Evolutionary conservation across 2,797 vertebrate genomes (phyloP).

Genomic region (Pogoniulus pusillus): DNA sequence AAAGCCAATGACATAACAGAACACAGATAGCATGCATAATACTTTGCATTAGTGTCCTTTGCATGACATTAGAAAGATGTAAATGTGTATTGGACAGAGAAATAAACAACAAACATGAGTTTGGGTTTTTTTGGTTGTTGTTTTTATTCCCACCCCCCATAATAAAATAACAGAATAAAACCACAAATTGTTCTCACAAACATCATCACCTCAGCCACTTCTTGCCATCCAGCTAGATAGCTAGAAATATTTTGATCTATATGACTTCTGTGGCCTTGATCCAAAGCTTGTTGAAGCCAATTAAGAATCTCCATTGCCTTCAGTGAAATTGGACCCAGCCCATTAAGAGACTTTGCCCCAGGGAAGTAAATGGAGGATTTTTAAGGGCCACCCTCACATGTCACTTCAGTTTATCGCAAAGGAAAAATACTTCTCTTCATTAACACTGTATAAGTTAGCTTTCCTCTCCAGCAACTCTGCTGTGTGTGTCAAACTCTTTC

Average conservation of each 20-base stretch:
- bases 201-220: neutral
- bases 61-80: constrained; percentile 28
- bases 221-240: neutral
- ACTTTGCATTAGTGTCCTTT: constrained; percentile 37
- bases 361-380: constrained; percentile 15
- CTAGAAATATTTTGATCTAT: neutral
- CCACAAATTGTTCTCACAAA: neutral
- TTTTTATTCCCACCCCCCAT: neutral
- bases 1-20: constrained; percentile 51
- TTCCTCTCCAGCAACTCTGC: constrained; percentile 12
- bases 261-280: neutral
- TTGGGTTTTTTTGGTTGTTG: too few species aligned
- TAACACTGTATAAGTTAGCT: neutral
- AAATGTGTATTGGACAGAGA: constrained; percentile 10
- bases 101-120: neutral
- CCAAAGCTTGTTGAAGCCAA: constrained; percentile 2
- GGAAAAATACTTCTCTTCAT: constrained; percentile 19
- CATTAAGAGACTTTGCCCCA: constrained; percentile 14
- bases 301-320: neutral
- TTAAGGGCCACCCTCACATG: constrained; percentile 18
- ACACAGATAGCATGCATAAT: constrained; percentile 50
- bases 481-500: neutral
- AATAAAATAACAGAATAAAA: neutral
- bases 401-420: constrained; percentile 25
- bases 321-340: neutral